phyloP scores from a whole-genome alignment of 2,888 invertebrate species.

The Cotesia congregata region DNA sequence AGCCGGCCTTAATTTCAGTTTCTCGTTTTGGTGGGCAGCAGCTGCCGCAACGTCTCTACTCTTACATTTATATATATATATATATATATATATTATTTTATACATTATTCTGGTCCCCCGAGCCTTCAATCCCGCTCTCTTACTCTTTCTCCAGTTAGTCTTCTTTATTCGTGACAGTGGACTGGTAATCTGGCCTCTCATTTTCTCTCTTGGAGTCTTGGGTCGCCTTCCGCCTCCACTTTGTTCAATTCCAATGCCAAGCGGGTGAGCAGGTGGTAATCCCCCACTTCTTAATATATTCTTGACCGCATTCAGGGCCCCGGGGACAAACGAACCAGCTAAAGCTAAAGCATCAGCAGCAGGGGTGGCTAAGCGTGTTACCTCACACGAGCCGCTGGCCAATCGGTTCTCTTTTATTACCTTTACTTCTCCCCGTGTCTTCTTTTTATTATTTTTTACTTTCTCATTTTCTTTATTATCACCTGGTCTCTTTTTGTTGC shows the following conservation, averaged over 20 bases:
- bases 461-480: slow-evolving; percentile 12
- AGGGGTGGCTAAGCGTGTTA: slow-evolving; percentile 43
- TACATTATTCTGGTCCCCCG: not conserved
- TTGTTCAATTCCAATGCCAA: slow-evolving; percentile 44
- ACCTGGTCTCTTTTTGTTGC: slow-evolving; percentile 27
- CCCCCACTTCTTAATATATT: slow-evolving; percentile 31
- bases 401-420: slow-evolving; percentile 18
- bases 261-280: slow-evolving; percentile 39
- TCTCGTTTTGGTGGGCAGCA: slow-evolving; percentile 60
- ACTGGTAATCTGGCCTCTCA: slow-evolving; percentile 30
- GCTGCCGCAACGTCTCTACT: slow-evolving; percentile 50
- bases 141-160: slow-evolving; percentile 24
- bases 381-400: slow-evolving; percentile 42
- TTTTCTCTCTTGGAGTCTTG: slow-evolving; percentile 28
- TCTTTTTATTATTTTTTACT: slow-evolving; percentile 22
- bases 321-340: not conserved
- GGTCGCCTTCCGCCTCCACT: slow-evolving; percentile 38
- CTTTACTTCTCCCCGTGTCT: slow-evolving; percentile 2
- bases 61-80: slow-evolving; percentile 7
- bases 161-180: slow-evolving; percentile 32
- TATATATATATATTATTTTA: not conserved
- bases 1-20: slow-evolving; percentile 68
- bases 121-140: slow-evolving; percentile 16
- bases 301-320: slow-evolving; percentile 24
- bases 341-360: not conserved